phyloP scores from a whole-genome alignment of 2,797 vertebrate genomes.

The Limosa lapponica region DNA sequence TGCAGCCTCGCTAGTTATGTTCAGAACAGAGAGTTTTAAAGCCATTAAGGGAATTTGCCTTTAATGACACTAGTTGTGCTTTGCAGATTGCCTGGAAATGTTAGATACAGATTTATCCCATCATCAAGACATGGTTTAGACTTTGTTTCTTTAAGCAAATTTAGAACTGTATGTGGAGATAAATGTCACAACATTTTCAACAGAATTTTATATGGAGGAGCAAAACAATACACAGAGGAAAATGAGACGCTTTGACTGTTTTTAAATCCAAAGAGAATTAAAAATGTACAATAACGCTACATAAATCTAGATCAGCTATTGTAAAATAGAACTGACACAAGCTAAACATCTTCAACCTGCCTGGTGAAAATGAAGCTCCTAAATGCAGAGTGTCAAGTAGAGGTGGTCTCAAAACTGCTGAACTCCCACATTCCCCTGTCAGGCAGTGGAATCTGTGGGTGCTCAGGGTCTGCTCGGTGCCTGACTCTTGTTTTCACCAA shows the following conservation, averaged over 20 bases:
- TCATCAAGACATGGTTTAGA: not conserved
- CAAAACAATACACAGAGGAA: not conserved
- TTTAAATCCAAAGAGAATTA: not conserved
- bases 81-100: not conserved
- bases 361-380: not conserved
- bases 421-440: not conserved
- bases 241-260: not conserved
- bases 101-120: not conserved
- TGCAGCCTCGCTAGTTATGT: not conserved
- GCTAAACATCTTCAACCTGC: not conserved
- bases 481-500: not conserved
- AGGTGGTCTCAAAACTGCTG: not conserved
- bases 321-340: not conserved
- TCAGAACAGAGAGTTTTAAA: not conserved
- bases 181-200: not conserved
- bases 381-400: not conserved
- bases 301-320: not conserved
- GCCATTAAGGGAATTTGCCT: not conserved
- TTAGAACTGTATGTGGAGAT: not conserved
- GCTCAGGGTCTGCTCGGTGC: fast-evolving
- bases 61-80: not conserved
- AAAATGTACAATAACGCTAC: not conserved
- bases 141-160: not conserved
- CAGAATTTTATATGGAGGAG: not conserved
- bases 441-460: not conserved